A percentile compares a stretch with the other conserved stretches of the same genome.
Conservation (phyloP, 2,888 invertebrate genomes). For the Agonum fuliginosum region DNA sequence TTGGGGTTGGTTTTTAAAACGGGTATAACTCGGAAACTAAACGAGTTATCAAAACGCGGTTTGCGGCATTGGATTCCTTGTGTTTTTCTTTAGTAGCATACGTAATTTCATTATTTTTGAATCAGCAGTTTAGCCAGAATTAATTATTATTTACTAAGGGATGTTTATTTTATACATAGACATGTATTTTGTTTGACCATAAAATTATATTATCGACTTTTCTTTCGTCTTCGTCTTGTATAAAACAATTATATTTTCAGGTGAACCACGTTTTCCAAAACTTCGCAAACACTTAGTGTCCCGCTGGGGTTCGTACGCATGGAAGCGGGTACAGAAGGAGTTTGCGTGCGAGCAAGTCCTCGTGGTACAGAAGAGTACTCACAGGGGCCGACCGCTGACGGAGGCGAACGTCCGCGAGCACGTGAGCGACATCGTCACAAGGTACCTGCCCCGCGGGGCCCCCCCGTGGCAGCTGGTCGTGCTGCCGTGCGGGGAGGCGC, state of each 20-base stretch:
- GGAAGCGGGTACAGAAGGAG: constrained; percentile 75
- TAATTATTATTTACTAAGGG: no score
- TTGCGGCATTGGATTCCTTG: no score
- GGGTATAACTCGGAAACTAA: no score
- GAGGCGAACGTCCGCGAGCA: constrained; percentile 83
- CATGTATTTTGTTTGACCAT: no score
- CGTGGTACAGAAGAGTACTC: constrained; percentile 76
- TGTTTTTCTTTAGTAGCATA: no score
- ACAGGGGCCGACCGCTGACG: constrained; percentile 81
- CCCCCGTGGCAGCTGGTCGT: constrained; percentile 90
- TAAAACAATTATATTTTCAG: constrained; percentile 69
- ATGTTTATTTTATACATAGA: no score
- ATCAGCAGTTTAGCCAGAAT: no score
- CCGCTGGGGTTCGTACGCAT: constrained; percentile 87
- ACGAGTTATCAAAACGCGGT: no score
- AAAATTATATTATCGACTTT: no score
- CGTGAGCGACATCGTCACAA: constrained; percentile 47
- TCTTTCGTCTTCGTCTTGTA: no score
- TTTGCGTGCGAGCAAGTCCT: constrained; percentile 84
- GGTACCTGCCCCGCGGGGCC: constrained; percentile 79
- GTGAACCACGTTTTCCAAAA: constrained; percentile 79
- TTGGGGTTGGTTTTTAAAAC: no score
- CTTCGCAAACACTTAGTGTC: constrained; percentile 81
- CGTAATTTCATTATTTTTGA: no score
- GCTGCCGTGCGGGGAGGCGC: constrained; percentile 78